Percentiles rank a stretch among this genome's conserved stretches.
phyloP scores from a whole-genome alignment of 2,797 vertebrate genomes.

The Lutjanus campechanus region DNA sequence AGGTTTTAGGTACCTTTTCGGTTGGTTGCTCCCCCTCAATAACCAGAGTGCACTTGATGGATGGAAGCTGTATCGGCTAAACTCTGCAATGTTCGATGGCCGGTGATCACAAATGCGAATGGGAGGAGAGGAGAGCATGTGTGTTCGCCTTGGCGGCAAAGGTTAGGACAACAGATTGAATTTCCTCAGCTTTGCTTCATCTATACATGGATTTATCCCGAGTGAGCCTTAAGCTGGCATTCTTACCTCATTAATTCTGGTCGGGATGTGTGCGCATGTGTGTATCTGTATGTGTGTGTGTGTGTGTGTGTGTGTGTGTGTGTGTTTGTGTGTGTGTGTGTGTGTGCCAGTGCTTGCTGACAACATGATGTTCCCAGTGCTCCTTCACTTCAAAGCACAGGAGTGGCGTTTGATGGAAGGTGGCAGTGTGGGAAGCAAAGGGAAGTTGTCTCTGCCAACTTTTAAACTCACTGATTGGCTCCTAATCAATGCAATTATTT shows the following conservation, averaged over 20 bases:
- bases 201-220: constrained; percentile 77
- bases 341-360: constrained; percentile 18
- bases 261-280: constrained; percentile 26
- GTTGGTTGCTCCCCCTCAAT: constrained; percentile 30
- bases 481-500: constrained; percentile 73
- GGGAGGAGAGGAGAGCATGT: constrained; percentile 46
- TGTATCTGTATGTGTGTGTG: constrained; percentile 5
- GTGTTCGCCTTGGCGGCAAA: constrained; percentile 60
- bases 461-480: constrained; percentile 68
- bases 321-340: background rate
- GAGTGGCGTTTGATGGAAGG: constrained; percentile 25
- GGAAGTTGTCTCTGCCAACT: constrained; percentile 56
- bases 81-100: constrained; percentile 35
- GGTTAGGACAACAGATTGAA: constrained; percentile 78
- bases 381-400: constrained; percentile 36
- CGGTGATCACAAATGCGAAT: constrained; percentile 54
- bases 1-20: constrained; percentile 35
- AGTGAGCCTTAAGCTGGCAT: constrained; percentile 65
- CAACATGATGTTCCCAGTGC: constrained; percentile 18
- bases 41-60: constrained; percentile 44
- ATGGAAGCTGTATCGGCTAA: constrained; percentile 47
- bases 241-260: constrained; percentile 72
- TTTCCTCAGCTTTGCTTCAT: constrained; percentile 70
- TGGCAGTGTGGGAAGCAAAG: constrained; percentile 44
- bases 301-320: constrained; percentile 12